Percentiles rank a stretch among this genome's conserved stretches.
These are phyloP conservation scores for Pandemis heparana DNA, from an alignment of 2,888 invertebrate genomes.

Conservation along the genomic window DNA sequence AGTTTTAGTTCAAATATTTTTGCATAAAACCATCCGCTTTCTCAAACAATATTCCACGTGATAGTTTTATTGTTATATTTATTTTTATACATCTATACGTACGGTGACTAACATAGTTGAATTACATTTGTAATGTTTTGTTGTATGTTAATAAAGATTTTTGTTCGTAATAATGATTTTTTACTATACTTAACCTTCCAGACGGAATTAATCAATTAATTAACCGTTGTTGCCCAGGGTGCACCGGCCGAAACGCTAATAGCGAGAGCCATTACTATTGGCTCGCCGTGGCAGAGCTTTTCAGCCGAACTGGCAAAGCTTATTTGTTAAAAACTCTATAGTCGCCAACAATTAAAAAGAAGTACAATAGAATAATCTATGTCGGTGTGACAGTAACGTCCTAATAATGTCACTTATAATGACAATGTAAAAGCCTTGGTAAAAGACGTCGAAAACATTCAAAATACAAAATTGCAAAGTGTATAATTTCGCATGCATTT, in stretches of 20 bases:
- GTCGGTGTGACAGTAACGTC: not conserved
- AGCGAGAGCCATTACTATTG: too few relatives aligned
- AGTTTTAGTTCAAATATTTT: not conserved
- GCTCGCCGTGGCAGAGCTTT: too few relatives aligned
- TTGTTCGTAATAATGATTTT: constrained; percentile 52
- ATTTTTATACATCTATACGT: constrained; percentile 60
- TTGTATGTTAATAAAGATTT: constrained; percentile 57
- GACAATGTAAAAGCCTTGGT: not conserved
- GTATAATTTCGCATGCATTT: not conserved
- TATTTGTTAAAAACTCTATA: not conserved
- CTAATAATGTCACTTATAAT: not conserved
- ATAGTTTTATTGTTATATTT: constrained; percentile 54
- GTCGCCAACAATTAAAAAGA: not conserved
- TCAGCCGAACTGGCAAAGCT: not conserved
- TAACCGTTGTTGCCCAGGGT: too few relatives aligned
- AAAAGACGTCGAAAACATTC: not conserved
- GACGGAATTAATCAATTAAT: too few relatives aligned
- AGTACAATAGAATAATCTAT: not conserved
- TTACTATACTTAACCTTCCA: too few relatives aligned
- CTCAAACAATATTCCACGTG: constrained; percentile 52
- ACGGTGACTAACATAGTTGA: constrained; percentile 63
- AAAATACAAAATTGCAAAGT: not conserved
- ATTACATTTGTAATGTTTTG: constrained; percentile 48
- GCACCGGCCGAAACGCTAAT: too few relatives aligned
- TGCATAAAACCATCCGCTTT: constrained; percentile 15